Evolutionary conservation across 2,797 vertebrate genomes (phyloP), one percentile per base, ranked within the genome.

Genomic region (Hippocampus kuda): DNA sequence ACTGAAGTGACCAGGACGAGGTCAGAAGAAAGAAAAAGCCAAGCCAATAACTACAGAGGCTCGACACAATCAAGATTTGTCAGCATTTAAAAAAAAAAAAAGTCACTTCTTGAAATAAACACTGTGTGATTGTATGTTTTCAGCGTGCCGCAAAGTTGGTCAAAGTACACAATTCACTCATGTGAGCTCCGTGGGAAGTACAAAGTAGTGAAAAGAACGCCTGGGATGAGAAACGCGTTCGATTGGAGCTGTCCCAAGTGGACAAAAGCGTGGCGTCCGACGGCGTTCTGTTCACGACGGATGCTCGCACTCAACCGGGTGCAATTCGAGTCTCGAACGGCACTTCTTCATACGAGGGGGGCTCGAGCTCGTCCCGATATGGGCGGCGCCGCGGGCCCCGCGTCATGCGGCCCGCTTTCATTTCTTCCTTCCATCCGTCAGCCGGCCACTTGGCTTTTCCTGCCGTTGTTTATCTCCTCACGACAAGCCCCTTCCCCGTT

Each of bases 381-480:
- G 2, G 30, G 3, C 30, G 30, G 30, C 30, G 30, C 30, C 30
- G 30, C 27, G 27, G 27, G 27, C 30, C 30, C 30, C 30, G 30
- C 5, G 1, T 34, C 0, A 34, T 8, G 34, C 6, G 34, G 6
- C 34, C 34, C 34, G 34, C 34, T 38, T 38, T 38, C 34, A 38
- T 38, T 38, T 8, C 34, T 16, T 48, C 46, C 12, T 16, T 48
- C 24, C 62, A 16, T 44, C 62, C 62, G 13, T 44, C 62, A 12
- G n/a, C 26, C 26, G 16, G 15, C 11, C 59, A 10, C 59, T 34
- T 61, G 18, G 34, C 27, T 9, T 30, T 46, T 48, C 67, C 69
- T 41, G 5, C 34, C 69, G 42, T 71, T 68, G 62, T 68, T 69
- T 51, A 26, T 64, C 72, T 74, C 49, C 66, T n/a, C 49, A 5